phyloP scores from a whole-genome alignment of 2,797 vertebrate species.

The Hypotaenidia philippensis region DNA sequence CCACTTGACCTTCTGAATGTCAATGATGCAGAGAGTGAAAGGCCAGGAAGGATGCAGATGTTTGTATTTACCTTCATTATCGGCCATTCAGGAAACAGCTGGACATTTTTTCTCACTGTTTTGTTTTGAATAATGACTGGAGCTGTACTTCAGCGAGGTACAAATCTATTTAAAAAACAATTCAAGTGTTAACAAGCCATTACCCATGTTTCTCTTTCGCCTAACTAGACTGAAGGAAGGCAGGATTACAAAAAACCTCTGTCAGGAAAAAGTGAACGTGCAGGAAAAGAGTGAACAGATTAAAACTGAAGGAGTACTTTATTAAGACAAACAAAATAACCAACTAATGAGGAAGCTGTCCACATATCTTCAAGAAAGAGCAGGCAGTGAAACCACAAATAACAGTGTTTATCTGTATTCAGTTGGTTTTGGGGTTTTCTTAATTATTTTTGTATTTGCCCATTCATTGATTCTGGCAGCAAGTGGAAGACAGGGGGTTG shows the following conservation, averaged over 20 bases:
- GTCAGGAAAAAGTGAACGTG: neutral
- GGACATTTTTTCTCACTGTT: neutral
- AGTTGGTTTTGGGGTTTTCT: neutral
- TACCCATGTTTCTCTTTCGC: neutral
- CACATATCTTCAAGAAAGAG: neutral
- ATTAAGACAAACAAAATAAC: neutral
- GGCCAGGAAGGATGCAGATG: conserved; percentile 29
- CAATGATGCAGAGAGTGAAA: conserved; percentile 30
- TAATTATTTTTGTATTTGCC: neutral
- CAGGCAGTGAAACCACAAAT: neutral
- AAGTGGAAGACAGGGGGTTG: neutral
- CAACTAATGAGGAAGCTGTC: neutral
- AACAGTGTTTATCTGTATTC: neutral
- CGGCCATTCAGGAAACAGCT: conserved; percentile 8
- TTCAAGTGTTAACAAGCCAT: neutral
- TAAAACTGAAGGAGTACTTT: neutral
- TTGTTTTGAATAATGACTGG: neutral
- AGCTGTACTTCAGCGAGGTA: neutral
- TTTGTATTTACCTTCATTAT: neutral
- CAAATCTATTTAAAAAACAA: neutral
- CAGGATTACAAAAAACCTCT: neutral
- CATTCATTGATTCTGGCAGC: neutral
- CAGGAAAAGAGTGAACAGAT: neutral
- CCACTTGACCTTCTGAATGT: conserved; percentile 49
- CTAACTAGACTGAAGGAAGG: neutral